These are phyloP conservation scores for Drosophila tristis DNA, from an alignment of 1,140 invertebrate species.

Conservation along the genomic window DNA sequence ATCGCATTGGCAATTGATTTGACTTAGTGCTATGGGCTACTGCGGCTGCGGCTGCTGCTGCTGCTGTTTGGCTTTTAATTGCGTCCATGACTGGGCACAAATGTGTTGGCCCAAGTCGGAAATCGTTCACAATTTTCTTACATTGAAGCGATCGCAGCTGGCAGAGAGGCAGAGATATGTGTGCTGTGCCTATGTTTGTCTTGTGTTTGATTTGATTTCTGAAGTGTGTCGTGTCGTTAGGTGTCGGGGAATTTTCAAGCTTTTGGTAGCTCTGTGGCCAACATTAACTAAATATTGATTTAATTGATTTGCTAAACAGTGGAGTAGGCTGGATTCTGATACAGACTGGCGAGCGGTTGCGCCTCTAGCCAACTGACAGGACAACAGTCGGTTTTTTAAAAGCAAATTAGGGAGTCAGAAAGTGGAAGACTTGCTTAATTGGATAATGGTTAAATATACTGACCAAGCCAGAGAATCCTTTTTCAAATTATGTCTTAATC, in stretches of 20 bases:
- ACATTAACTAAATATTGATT: slow-evolving; percentile 71
- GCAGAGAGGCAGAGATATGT: slow-evolving; percentile 14
- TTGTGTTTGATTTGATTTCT: slow-evolving; percentile 77
- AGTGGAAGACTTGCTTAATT: background rate
- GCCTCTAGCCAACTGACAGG: too few species aligned
- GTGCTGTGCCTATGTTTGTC: slow-evolving; percentile 51
- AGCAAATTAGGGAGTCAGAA: slow-evolving; percentile 1
- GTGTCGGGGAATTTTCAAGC: slow-evolving; percentile 58
- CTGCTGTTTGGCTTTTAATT: slow-evolving; percentile 79
- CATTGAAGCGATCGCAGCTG: slow-evolving; percentile 43
- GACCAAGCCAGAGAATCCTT: too few species aligned
- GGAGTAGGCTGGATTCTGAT: background rate
- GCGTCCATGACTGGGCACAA: slow-evolving; percentile 62
- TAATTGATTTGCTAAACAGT: slow-evolving; percentile 75
- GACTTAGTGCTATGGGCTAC: slow-evolving; percentile 76
- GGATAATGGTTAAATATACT: too few species aligned
- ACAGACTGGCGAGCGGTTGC: background rate
- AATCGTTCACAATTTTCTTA: slow-evolving; percentile 77
- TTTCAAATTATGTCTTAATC: too few species aligned
- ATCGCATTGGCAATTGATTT: slow-evolving; percentile 81
- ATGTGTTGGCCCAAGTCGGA: slow-evolving; percentile 52
- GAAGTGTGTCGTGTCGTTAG: slow-evolving; percentile 73
- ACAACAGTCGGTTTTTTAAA: background rate
- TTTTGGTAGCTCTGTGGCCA: slow-evolving; percentile 62
- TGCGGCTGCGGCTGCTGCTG: slow-evolving; percentile 47